Percentiles rank a stretch among this genome's conserved stretches.
These are phyloP conservation scores for Lepus oiostolus DNA, from an alignment of 2,797 vertebrate genomes.

Conservation along the genomic window DNA sequence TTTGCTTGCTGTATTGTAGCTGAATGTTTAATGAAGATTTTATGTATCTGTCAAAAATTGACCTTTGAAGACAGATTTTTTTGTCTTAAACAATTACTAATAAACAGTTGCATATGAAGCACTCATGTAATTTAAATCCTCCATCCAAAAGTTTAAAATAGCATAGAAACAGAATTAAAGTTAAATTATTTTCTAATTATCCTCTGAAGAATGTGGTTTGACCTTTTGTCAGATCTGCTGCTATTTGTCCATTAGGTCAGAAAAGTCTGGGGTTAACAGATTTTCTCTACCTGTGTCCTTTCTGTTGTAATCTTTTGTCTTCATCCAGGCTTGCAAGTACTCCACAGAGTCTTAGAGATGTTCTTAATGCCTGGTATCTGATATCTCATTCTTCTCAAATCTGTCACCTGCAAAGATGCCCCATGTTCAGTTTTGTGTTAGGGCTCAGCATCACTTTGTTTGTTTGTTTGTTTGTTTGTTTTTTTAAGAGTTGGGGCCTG, in stretches of 20 bases:
- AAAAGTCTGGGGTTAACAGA: background rate
- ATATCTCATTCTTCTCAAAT: background rate
- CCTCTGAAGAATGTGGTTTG: background rate
- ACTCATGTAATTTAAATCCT: background rate
- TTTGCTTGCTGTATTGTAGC: background rate
- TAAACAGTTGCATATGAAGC: background rate
- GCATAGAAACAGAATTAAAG: conserved; percentile 13
- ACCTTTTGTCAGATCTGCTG: background rate
- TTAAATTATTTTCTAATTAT: background rate
- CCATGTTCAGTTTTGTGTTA: background rate
- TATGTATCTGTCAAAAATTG: conserved; percentile 4
- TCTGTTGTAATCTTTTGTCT: background rate
- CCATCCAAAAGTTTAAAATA: conserved; percentile 10
- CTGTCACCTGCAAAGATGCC: background rate
- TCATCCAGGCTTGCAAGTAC: background rate
- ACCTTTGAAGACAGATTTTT: background rate
- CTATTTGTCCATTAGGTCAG: background rate
- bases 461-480: background rate
- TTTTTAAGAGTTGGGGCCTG: background rate
- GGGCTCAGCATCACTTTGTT: background rate
- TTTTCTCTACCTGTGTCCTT: background rate
- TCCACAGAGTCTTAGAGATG: background rate
- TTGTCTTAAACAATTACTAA: conserved; percentile 23
- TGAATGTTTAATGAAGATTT: background rate
- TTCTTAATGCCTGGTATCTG: background rate